Evolutionary conservation across 1,140 invertebrate species (phyloP).

Genomic region (Solenopsis fugax): DNA sequence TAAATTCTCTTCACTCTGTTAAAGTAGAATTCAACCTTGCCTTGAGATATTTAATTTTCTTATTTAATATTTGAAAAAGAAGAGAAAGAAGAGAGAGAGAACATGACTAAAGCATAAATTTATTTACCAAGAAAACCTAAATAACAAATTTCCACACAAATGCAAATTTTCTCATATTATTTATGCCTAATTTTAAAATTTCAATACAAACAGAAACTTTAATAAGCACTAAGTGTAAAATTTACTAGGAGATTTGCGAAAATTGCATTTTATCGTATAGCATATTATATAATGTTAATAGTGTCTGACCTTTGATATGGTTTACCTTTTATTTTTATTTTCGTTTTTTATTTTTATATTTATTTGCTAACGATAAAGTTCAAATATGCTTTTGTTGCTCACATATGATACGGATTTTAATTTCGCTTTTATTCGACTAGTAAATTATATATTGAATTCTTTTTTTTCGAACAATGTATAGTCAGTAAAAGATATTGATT

Average conservation of each 20-base stretch:
- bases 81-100: background rate
- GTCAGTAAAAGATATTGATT: too few species aligned
- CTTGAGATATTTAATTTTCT: slow-evolving; percentile 4
- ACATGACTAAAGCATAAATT: background rate
- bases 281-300: too few species aligned
- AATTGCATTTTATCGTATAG: background rate
- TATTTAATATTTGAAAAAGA: background rate
- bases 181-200: background rate
- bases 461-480: too few species aligned
- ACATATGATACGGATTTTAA: too few species aligned
- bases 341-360: too few species aligned
- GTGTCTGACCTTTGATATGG: too few species aligned
- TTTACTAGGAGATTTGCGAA: background rate
- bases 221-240: slow-evolving; percentile 3
- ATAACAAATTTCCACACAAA: background rate
- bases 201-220: background rate
- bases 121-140: background rate
- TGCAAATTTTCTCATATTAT: background rate
- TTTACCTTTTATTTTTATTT: too few species aligned
- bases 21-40: background rate
- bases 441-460: too few species aligned
- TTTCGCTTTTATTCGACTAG: too few species aligned
- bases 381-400: too few species aligned
- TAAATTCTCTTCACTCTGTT: background rate
- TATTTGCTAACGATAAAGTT: too few species aligned